A percentile compares a stretch with the other conserved stretches of the same genome.
These are phyloP conservation scores for Anas bernieri DNA, from an alignment of 2,797 vertebrate genomes.

Conservation along the genomic window DNA sequence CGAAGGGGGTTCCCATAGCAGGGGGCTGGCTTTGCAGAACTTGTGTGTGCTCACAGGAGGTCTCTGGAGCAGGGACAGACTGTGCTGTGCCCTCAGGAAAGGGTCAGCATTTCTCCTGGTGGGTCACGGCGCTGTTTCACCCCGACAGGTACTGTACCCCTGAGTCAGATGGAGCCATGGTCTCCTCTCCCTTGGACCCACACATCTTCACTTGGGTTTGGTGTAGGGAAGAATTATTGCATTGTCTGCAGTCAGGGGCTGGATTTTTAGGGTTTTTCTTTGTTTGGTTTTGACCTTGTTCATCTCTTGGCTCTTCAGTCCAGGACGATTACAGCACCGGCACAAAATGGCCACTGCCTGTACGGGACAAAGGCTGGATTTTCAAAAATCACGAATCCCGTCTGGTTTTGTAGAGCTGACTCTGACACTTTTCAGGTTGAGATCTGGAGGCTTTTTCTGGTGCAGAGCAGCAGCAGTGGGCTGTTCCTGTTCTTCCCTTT, in stretches of 20 bases:
- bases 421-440: not conserved
- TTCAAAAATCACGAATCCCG: not conserved
- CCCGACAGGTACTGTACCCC: not conserved
- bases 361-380: not conserved
- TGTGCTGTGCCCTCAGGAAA: not conserved
- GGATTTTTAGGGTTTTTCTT: not conserved
- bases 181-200: rapidly evolving
- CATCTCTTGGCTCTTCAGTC: not conserved
- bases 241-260: not conserved
- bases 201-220: not conserved
- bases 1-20: not conserved
- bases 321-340: not conserved
- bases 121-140: not conserved
- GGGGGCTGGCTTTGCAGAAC: not conserved
- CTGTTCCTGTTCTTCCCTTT: not conserved
- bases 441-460: not conserved
- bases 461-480: not conserved
- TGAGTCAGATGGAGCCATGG: not conserved
- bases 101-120: not conserved
- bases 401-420: not conserved
- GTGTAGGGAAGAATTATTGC: not conserved
- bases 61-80: not conserved
- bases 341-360: not conserved
- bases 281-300: not conserved
- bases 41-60: not conserved